A percentile compares a stretch with the other conserved stretches of the same genome.
These are phyloP conservation scores for Acromyrmex echinatior DNA, from an alignment of 1,140 invertebrate species.

Conservation along the genomic window DNA sequence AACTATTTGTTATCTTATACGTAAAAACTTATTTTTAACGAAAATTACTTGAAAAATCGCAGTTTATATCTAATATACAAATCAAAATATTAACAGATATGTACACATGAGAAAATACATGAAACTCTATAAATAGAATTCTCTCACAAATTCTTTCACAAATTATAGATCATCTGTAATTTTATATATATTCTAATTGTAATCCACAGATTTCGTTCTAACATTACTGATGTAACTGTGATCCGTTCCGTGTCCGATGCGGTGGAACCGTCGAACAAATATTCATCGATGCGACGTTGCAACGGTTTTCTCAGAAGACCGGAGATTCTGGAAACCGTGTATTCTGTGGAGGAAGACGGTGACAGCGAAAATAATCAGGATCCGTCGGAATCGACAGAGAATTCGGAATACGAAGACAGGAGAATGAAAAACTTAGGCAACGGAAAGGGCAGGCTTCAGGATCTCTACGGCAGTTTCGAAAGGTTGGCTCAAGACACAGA, in stretches of 20 bases:
- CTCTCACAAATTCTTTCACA: neutral
- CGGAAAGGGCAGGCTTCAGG: slow-evolving; percentile 82
- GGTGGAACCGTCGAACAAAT: slow-evolving; percentile 92
- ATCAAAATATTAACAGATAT: neutral
- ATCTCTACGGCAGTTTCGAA: slow-evolving; percentile 86
- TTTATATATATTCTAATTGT: neutral
- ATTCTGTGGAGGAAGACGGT: slow-evolving; percentile 93
- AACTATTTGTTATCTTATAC: neutral
- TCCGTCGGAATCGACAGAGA: slow-evolving; percentile 81
- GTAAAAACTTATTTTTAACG: neutral
- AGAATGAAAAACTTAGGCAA: slow-evolving; percentile 75
- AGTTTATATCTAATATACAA: neutral
- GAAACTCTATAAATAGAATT: neutral
- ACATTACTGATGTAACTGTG: slow-evolving; percentile 89
- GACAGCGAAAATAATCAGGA: slow-evolving; percentile 89
- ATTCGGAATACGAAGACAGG: slow-evolving; percentile 80
- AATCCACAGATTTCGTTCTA: slow-evolving; percentile 83
- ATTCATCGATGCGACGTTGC: slow-evolving; percentile 89
- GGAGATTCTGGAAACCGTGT: slow-evolving; percentile 94
- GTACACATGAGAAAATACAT: neutral
- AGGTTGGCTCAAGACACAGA: slow-evolving; percentile 83
- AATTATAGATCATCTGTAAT: neutral
- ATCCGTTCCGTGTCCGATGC: slow-evolving; percentile 93
- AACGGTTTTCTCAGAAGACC: slow-evolving; percentile 92
- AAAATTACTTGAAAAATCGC: too few relatives aligned